Conservation (phyloP, 2,797 vertebrate species). For the Hypotaenidia philippensis region DNA sequence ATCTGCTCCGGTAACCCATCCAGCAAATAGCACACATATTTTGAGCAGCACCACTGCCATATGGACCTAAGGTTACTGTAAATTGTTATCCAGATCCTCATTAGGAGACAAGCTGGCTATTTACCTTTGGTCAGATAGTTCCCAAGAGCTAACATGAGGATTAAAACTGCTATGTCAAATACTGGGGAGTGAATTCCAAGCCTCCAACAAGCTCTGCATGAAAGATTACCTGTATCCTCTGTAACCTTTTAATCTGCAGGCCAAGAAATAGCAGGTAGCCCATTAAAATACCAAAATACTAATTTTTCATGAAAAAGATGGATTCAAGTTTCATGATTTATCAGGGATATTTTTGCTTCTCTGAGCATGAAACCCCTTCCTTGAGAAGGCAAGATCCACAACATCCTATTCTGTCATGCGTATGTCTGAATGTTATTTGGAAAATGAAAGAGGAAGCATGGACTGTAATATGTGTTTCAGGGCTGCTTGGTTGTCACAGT, state of each 20-base stretch:
- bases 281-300: neutral
- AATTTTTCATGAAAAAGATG: neutral
- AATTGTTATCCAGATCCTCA: neutral
- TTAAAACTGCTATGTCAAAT: slow-evolving; percentile 15
- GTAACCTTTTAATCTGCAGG: slow-evolving; percentile 18
- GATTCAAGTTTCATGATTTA: neutral
- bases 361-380: neutral
- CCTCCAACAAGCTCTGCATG: neutral
- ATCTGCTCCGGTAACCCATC: neutral
- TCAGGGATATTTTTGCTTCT: neutral
- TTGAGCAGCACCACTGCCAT: neutral
- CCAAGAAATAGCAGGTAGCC: neutral
- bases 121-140: slow-evolving; percentile 12
- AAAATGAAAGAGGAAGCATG: neutral
- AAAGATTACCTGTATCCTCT: neutral
- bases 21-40: neutral
- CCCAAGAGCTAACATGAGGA: neutral
- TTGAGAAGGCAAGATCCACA: neutral
- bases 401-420: neutral
- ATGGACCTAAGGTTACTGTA: neutral
- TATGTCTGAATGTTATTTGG: neutral
- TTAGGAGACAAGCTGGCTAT: neutral
- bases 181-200: neutral
- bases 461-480: neutral
- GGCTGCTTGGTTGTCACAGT: neutral